phyloP scores from a whole-genome alignment of 2,113 vertebrate species.

The Panthera tigris region DNA sequence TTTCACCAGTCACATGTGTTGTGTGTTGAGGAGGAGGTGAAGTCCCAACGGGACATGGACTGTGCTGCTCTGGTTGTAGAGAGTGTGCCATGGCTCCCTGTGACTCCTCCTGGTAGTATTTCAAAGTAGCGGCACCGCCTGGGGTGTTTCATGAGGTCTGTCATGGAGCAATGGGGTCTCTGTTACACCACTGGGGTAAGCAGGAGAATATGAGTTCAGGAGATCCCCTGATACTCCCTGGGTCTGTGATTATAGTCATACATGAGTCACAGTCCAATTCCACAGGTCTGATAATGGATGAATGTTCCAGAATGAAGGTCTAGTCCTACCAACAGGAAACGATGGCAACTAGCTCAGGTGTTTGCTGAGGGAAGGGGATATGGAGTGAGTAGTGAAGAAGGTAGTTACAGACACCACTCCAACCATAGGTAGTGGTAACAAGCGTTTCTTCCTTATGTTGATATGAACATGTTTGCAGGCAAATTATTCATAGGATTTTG shows the following conservation, averaged over 20 bases:
- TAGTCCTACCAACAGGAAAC: not conserved
- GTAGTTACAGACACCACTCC: too few relatives aligned
- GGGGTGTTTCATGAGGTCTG: not conserved
- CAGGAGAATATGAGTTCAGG: not conserved
- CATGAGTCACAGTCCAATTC: not conserved
- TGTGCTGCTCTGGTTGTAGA: not conserved
- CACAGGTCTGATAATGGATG: not conserved
- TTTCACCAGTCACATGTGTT: too few relatives aligned
- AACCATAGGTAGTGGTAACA: too few relatives aligned
- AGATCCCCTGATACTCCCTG: not conserved
- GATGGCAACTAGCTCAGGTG: not conserved
- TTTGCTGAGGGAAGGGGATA: not conserved
- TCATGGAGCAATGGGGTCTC: not conserved
- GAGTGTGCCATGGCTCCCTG: not conserved
- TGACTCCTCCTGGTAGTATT: not conserved
- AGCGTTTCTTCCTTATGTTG: too few relatives aligned
- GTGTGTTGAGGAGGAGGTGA: too few relatives aligned
- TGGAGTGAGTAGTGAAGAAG: not conserved
- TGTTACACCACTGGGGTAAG: not conserved
- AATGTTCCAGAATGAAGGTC: not conserved
- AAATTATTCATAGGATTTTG: too few relatives aligned
- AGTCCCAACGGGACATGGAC: too few relatives aligned
- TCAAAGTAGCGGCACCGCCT: not conserved
- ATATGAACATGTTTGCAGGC: too few relatives aligned
- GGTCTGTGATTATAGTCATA: not conserved